Conservation (phyloP, 2,797 vertebrate species). For the Thalassophryne amazonica region DNA sequence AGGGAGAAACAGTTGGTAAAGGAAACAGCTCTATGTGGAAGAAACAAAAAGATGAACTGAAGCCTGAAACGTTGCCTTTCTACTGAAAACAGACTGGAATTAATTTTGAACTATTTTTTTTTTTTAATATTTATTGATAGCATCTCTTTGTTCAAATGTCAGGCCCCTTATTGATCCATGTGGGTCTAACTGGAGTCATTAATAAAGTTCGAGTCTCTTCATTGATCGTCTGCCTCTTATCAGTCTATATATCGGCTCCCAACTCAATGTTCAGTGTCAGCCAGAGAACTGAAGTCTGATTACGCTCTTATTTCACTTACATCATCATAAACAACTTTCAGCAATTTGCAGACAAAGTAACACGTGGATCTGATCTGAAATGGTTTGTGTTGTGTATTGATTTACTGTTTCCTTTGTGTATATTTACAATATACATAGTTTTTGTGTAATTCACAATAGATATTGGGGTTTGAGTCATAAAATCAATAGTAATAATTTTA, state of each 20-base stretch:
- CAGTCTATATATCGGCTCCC: conserved; percentile 33
- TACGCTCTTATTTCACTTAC: too few relatives aligned
- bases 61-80: not conserved
- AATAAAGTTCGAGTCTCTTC: conserved; percentile 59
- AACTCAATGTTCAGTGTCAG: conserved; percentile 52
- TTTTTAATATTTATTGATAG: not conserved
- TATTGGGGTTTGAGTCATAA: too few relatives aligned
- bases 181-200: conserved; percentile 52
- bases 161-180: conserved; percentile 41
- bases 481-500: too few relatives aligned
- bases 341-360: too few relatives aligned
- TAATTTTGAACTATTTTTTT: conserved; percentile 14
- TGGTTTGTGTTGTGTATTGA: too few relatives aligned
- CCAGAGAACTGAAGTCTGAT: not conserved
- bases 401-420: too few relatives aligned
- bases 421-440: too few relatives aligned
- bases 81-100: conserved; percentile 14
- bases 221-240: conserved; percentile 62
- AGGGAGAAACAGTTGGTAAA: conserved; percentile 3
- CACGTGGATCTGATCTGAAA: too few relatives aligned
- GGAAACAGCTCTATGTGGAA: conserved; percentile 5
- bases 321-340: too few relatives aligned
- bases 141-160: conserved; percentile 21
- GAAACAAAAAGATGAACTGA: conserved; percentile 11
- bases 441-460: too few relatives aligned